phyloP scores from a whole-genome alignment of 1,140 invertebrate genomes.

The Cherax destructor region DNA sequence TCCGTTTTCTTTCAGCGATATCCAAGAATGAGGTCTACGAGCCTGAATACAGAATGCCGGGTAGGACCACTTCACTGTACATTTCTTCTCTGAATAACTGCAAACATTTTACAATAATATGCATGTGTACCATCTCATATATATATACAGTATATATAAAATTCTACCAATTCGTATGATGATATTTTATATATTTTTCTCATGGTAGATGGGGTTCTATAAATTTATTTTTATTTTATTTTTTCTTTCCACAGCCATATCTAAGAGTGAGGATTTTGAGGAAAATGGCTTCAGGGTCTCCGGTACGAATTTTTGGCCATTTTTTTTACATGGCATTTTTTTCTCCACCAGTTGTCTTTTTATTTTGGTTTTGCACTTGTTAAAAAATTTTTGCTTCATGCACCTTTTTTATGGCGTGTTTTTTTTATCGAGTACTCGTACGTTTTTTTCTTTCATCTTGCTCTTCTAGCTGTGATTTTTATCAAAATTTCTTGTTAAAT shows the following conservation, averaged over 20 bases:
- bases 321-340: background rate
- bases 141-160: background rate
- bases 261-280: conserved; percentile 64
- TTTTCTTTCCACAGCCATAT: conserved; percentile 44
- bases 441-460: background rate
- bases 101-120: background rate
- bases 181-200: background rate
- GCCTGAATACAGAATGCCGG: conserved; percentile 60
- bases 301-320: conserved; percentile 20
- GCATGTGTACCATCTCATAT: background rate
- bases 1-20: conserved; percentile 43
- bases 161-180: background rate
- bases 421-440: background rate
- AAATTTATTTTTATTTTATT: background rate
- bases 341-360: too few relatives aligned
- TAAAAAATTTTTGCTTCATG: background rate
- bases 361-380: background rate
- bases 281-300: conserved; percentile 53
- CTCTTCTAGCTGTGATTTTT: too few relatives aligned
- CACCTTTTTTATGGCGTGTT: background rate
- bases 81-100: background rate
- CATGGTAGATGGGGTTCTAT: background rate
- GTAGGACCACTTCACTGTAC: conserved; percentile 3
- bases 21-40: conserved; percentile 48
- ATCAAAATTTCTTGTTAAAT: too few relatives aligned